Conservation (phyloP, 2,113 vertebrate species). For the Onychorhynchus coronatus region DNA sequence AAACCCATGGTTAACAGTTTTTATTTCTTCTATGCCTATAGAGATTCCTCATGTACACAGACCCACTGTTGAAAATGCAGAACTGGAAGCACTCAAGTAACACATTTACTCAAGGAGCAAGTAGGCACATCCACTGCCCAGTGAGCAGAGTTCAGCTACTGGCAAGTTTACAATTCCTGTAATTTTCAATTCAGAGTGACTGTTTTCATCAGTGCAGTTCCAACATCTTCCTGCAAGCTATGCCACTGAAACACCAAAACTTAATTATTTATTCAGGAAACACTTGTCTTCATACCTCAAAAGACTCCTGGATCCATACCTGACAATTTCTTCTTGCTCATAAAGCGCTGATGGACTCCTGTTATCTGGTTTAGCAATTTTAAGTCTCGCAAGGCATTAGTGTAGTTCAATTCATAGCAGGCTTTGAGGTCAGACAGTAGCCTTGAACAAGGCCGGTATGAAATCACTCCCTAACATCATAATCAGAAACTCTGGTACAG, state of each 20-base stretch:
- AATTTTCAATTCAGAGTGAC: background rate
- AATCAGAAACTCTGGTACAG: conserved; percentile 84
- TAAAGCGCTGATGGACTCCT: background rate
- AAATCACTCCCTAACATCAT: conserved; percentile 76
- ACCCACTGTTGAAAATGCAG: background rate
- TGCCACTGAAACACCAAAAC: background rate
- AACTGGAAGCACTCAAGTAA: background rate
- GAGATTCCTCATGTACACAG: background rate
- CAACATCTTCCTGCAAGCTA: background rate
- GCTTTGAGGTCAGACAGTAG: conserved; percentile 68
- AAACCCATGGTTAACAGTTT: background rate
- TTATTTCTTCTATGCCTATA: background rate
- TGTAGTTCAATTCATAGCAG: conserved; percentile 1
- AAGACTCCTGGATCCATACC: background rate
- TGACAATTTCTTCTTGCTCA: background rate
- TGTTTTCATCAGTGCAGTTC: background rate
- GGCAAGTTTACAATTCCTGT: background rate
- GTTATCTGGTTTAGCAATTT: background rate
- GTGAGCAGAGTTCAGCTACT: background rate
- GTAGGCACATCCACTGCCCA: background rate
- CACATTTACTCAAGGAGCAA: background rate
- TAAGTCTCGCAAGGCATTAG: background rate
- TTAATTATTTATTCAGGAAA: background rate
- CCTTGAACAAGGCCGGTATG: conserved; percentile 78
- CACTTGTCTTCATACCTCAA: background rate